phyloP scores from a whole-genome alignment of 2,888 invertebrate species.

The Papilio gigon region DNA sequence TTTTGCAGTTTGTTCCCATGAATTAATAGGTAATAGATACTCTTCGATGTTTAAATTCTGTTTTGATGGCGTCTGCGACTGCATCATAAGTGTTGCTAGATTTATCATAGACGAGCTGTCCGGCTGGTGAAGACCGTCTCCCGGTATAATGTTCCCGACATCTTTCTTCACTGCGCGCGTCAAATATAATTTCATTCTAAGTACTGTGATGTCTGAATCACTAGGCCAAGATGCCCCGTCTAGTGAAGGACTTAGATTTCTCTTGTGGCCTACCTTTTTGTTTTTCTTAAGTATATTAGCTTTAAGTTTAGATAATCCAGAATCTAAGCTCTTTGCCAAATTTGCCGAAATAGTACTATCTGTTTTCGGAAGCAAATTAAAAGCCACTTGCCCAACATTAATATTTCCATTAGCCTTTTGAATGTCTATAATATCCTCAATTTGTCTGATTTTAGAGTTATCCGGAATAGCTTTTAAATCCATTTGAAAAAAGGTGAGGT shows the following conservation, averaged over 20 bases:
- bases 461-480: conserved; percentile 52
- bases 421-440: conserved; percentile 75
- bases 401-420: conserved; percentile 72
- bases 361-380: conserved; percentile 61
- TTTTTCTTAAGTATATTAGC: conserved; percentile 50
- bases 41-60: conserved; percentile 70
- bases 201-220: conserved; percentile 83
- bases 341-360: conserved; percentile 58
- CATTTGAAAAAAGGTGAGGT: conserved; percentile 54
- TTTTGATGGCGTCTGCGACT: conserved; percentile 67
- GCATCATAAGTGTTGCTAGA: conserved; percentile 80
- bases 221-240: conserved; percentile 79
- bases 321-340: conserved; percentile 63
- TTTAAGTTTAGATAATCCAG: conserved; percentile 59
- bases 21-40: conserved; percentile 80
- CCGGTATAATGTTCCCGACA: conserved; percentile 72
- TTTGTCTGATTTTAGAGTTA: conserved; percentile 66
- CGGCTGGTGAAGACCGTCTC: conserved; percentile 81
- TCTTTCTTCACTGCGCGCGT: conserved; percentile 72
- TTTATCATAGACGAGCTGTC: conserved; percentile 83
- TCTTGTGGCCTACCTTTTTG: conserved; percentile 58
- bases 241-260: conserved; percentile 56
- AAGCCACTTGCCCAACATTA: conserved; percentile 65
- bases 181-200: conserved; percentile 74
- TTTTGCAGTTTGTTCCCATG: conserved; percentile 76